A percentile compares a stretch with the other conserved stretches of the same genome.
phyloP scores from a whole-genome alignment of 2,888 invertebrate species.

The Thera britannica region DNA sequence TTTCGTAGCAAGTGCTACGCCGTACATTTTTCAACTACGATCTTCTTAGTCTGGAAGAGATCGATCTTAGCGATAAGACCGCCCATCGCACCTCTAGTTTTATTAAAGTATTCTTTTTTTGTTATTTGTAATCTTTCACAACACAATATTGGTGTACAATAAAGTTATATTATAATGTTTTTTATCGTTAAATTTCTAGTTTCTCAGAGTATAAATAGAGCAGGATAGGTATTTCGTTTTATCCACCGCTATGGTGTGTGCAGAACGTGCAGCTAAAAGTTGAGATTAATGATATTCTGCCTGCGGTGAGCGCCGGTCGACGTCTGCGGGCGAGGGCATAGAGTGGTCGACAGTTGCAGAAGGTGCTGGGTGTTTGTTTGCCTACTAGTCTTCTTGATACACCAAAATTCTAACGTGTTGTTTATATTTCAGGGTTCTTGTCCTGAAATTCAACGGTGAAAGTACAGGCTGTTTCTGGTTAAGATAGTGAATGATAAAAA shows the following conservation, averaged over 20 bases:
- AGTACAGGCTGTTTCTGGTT: too few species aligned
- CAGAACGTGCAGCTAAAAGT: slow-evolving; percentile 74
- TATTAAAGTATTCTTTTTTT: too few species aligned
- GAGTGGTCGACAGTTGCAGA: slow-evolving; percentile 34
- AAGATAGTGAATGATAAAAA: too few species aligned
- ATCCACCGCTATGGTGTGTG: slow-evolving; percentile 55
- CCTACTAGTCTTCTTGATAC: not conserved
- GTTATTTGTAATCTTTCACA: too few species aligned
- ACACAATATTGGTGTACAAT: too few species aligned
- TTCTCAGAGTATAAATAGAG: slow-evolving; percentile 28
- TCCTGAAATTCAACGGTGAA: too few species aligned
- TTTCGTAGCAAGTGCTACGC: slow-evolving; percentile 31
- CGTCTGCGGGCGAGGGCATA: slow-evolving; percentile 62
- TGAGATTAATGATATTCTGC: slow-evolving; percentile 77
- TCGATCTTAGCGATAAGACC: too few species aligned
- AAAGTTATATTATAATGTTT: too few species aligned
- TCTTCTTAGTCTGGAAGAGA: not conserved
- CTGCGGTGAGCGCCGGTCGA: slow-evolving; percentile 73
- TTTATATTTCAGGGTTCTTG: too few species aligned
- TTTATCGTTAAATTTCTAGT: too few species aligned
- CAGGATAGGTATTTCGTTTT: slow-evolving; percentile 41
- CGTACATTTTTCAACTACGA: slow-evolving; percentile 3
- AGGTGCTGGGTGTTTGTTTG: not conserved
- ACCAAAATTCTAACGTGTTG: too few species aligned
- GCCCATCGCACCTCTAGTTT: not conserved